Evolutionary conservation across 2,797 vertebrate species (phyloP).

Genomic region (Octomys mimax): DNA sequence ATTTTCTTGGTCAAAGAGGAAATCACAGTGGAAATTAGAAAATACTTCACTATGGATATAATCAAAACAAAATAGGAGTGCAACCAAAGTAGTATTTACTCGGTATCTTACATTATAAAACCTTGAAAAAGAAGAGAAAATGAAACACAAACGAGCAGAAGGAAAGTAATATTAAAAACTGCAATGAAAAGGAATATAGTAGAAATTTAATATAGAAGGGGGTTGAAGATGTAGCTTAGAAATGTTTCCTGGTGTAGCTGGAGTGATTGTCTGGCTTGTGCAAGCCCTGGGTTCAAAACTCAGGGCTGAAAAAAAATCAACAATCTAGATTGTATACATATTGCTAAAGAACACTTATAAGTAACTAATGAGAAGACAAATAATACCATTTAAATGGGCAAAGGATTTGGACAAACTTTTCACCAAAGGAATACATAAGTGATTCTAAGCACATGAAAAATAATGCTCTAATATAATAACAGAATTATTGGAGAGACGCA

Average conservation of each 20-base stretch:
- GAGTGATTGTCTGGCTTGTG: background rate
- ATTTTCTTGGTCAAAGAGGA: background rate
- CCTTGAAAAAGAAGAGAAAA: slow-evolving; percentile 22
- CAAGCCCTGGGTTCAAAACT: background rate
- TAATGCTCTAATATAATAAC: background rate
- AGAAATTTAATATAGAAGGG: background rate
- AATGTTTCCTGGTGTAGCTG: background rate
- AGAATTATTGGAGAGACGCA: background rate
- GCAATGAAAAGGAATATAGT: background rate
- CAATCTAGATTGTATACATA: slow-evolving; percentile 12
- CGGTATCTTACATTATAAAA: background rate
- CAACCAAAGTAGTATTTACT: background rate
- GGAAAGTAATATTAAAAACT: background rate
- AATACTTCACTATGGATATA: background rate
- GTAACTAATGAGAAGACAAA: background rate
- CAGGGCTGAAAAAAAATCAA: background rate
- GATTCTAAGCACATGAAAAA: background rate
- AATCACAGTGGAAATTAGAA: slow-evolving; percentile 51
- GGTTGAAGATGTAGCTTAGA: background rate
- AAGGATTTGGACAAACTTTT: slow-evolving; percentile 29
- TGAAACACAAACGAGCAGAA: slow-evolving; percentile 8
- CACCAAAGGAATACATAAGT: background rate
- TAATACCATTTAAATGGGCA: background rate
- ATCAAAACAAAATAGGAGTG: slow-evolving; percentile 12
- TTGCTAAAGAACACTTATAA: slow-evolving; percentile 33